A percentile compares a stretch with the other conserved stretches of the same genome.
Conservation (phyloP, 2,888 invertebrate genomes). For the Deilephila porcellus region DNA sequence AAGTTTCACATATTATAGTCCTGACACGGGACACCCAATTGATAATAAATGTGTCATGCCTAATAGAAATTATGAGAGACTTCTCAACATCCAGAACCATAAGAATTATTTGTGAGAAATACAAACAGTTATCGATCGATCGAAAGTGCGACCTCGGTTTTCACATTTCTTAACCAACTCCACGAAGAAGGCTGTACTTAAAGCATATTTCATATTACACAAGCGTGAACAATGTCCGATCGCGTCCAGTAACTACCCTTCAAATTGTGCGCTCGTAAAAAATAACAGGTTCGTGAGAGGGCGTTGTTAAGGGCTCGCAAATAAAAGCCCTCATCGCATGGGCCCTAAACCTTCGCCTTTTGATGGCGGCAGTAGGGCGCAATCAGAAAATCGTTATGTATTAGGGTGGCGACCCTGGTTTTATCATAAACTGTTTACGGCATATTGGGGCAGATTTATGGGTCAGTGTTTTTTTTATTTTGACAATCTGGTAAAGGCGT, state of each 20-base stretch:
- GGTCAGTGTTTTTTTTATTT: constrained; percentile 8
- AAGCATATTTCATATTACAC: too few relatives aligned
- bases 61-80: too few relatives aligned
- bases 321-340: constrained; percentile 16
- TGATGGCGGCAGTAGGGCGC: constrained; percentile 4
- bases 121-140: too few relatives aligned
- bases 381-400: constrained; percentile 25
- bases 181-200: too few relatives aligned
- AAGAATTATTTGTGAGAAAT: too few relatives aligned
- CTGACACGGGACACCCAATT: too few relatives aligned
- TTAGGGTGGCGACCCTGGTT: constrained; percentile 7
- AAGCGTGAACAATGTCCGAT: background rate
- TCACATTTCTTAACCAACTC: too few relatives aligned
- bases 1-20: too few relatives aligned
- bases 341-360: constrained; percentile 16
- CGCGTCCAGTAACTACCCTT: background rate
- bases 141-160: too few relatives aligned
- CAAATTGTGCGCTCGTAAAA: constrained; percentile 22
- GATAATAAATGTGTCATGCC: too few relatives aligned
- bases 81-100: too few relatives aligned
- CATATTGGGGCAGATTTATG: constrained; percentile 22
- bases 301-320: constrained; percentile 19
- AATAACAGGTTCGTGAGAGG: constrained; percentile 5
- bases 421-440: constrained; percentile 23
- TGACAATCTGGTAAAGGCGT: background rate